Evolutionary conservation across 2,797 vertebrate genomes (phyloP).

Genomic region (Gorsachius magnificus): DNA sequence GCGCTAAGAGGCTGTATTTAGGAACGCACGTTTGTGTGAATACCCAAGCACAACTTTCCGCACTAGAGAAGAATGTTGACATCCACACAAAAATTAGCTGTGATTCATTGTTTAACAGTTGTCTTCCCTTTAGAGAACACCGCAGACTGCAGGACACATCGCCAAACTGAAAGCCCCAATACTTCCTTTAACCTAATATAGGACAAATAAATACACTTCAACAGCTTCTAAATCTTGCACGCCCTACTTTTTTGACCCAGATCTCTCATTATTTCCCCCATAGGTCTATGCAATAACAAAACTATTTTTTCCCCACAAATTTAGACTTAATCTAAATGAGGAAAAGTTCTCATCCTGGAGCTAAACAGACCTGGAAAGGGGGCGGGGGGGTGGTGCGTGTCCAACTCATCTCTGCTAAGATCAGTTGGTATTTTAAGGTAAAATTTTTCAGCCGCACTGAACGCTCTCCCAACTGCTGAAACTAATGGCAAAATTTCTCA

Average conservation of each 20-base stretch:
- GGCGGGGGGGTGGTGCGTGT: too few relatives aligned
- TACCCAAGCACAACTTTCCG: not conserved
- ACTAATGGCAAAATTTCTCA: not conserved
- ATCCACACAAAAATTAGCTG: conserved; percentile 26
- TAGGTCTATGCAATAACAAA: conserved; percentile 12
- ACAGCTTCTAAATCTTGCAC: conserved; percentile 34
- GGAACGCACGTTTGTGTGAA: not conserved
- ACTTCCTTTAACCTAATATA: conserved; percentile 60
- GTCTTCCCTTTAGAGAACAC: conserved; percentile 24
- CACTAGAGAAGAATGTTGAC: conserved; percentile 28
- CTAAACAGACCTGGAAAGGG: not conserved
- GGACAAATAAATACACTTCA: conserved; percentile 60
- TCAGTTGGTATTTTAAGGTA: not conserved
- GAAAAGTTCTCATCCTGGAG: not conserved
- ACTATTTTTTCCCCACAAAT: conserved; percentile 37
- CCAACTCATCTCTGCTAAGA: not conserved
- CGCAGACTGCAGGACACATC: conserved; percentile 34
- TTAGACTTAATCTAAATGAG: conserved; percentile 12
- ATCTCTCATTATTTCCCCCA: conserved; percentile 47
- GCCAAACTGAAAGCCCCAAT: conserved; percentile 52
- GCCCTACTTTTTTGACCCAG: conserved; percentile 63
- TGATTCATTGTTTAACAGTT: conserved; percentile 54
- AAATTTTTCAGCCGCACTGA: not conserved
- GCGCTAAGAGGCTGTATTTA: not conserved
- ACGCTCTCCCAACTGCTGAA: not conserved